Percentiles rank a stretch among this genome's conserved stretches.
These are phyloP conservation scores for Masnerella sp. DNA, from an alignment of 2,888 invertebrate genomes.

Conservation along the genomic window DNA sequence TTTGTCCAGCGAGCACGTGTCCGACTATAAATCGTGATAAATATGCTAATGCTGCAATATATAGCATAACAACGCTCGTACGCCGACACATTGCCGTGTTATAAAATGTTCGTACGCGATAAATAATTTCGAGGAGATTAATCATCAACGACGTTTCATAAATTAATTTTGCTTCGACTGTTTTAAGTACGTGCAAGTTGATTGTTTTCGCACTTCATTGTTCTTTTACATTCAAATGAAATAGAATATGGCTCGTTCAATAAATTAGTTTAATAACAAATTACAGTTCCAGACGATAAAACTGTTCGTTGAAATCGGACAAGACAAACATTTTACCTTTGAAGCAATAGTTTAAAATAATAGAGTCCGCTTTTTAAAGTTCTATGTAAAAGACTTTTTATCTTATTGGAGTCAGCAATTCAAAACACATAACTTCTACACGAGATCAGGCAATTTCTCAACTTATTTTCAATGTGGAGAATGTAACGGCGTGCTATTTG, in stretches of 20 bases:
- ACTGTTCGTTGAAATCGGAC: too few species aligned
- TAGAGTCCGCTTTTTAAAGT: too few species aligned
- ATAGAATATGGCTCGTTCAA: too few species aligned
- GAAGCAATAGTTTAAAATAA: too few species aligned
- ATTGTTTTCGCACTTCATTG: background rate
- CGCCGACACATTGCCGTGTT: slow-evolving; percentile 35
- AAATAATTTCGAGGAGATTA: slow-evolving; percentile 36
- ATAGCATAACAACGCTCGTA: slow-evolving; percentile 28
- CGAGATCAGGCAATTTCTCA: slow-evolving; percentile 11
- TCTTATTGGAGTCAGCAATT: too few species aligned
- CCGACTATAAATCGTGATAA: slow-evolving; percentile 50
- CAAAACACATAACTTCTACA: too few species aligned
- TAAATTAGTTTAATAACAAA: too few species aligned
- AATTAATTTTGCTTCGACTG: slow-evolving; percentile 20
- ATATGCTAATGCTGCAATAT: slow-evolving; percentile 47
- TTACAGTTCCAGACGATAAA: too few species aligned
- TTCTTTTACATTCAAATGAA: too few species aligned
- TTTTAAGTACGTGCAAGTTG: background rate
- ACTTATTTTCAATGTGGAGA: slow-evolving; percentile 15
- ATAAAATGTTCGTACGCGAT: slow-evolving; percentile 35
- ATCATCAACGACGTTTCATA: slow-evolving; percentile 29
- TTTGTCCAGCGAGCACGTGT: slow-evolving; percentile 47
- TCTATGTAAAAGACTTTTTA: too few species aligned
- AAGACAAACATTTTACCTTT: too few species aligned
- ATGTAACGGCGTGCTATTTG: slow-evolving; percentile 15